Percentiles rank a stretch among this genome's conserved stretches.
Conservation (phyloP, 2,888 invertebrate genomes). For the Perdita meconis region DNA sequence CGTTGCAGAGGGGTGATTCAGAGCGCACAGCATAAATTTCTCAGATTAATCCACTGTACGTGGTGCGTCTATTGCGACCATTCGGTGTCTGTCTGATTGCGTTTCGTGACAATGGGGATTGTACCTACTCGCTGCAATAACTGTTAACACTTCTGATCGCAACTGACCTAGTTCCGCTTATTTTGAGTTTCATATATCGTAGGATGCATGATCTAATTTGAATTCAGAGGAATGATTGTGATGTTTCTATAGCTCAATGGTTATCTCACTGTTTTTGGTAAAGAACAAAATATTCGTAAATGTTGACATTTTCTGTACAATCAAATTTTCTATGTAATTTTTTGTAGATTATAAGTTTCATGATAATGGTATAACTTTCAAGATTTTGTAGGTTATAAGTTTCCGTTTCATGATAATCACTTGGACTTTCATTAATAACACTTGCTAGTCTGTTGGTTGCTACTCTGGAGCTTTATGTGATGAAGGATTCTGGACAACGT, state of each 20-base stretch:
- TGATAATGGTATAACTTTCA: too few species aligned
- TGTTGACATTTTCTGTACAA: neutral
- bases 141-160: neutral
- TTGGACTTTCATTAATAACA: too few species aligned
- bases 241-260: neutral
- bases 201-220: neutral
- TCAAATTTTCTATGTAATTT: neutral
- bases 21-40: constrained; percentile 7
- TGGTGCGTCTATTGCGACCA: neutral
- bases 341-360: neutral
- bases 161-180: neutral
- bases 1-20: neutral
- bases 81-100: neutral
- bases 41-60: neutral
- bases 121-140: neutral
- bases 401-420: too few species aligned
- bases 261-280: neutral
- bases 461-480: too few species aligned
- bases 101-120: neutral
- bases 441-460: too few species aligned
- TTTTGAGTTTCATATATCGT: neutral
- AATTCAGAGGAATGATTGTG: neutral
- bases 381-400: too few species aligned
- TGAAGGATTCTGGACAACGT: too few species aligned
- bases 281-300: neutral